These are phyloP conservation scores for Euspilapteryx auroguttella DNA, from an alignment of 2,888 invertebrate species.

Conservation along the genomic window DNA sequence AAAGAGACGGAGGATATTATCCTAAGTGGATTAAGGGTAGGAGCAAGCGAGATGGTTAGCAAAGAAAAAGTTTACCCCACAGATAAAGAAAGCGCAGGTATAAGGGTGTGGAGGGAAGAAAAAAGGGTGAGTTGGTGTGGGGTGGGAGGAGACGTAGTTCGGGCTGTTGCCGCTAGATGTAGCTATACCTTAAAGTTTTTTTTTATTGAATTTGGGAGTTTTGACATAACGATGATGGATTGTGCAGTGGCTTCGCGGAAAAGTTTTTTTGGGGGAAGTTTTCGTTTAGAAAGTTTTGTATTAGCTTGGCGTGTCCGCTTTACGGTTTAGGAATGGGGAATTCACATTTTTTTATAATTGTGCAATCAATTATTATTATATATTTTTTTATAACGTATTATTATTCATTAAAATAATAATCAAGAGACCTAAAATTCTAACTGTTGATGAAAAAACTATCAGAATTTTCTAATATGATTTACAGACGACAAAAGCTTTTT, in stretches of 20 bases:
- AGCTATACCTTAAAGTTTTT: slow-evolving; percentile 37
- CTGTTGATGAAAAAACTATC: too few species aligned
- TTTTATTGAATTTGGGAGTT: slow-evolving; percentile 58
- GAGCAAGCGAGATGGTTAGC: slow-evolving; percentile 31
- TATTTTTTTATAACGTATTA: too few species aligned
- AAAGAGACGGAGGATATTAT: slow-evolving; percentile 19
- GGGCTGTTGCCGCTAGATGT: slow-evolving; percentile 44
- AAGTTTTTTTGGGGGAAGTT: slow-evolving; percentile 39
- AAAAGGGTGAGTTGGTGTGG: slow-evolving; percentile 49
- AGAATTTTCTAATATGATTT: too few species aligned
- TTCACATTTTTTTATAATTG: too few species aligned
- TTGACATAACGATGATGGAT: slow-evolving; percentile 59
- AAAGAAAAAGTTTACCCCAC: slow-evolving; percentile 47
- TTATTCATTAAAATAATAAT: too few species aligned
- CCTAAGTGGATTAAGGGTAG: slow-evolving; percentile 10
- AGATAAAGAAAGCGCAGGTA: slow-evolving; percentile 61
- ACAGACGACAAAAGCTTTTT: background rate
- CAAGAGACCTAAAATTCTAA: too few species aligned
- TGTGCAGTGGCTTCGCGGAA: slow-evolving; percentile 48
- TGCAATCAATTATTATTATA: too few species aligned
- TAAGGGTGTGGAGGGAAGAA: slow-evolving; percentile 58
- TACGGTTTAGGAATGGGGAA: background rate
- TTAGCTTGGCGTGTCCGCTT: slow-evolving; percentile 17
- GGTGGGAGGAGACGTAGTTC: slow-evolving; percentile 27
- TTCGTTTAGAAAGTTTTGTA: slow-evolving; percentile 44